phyloP scores from a whole-genome alignment of 2,797 vertebrate genomes.

The Apogon talboti region DNA sequence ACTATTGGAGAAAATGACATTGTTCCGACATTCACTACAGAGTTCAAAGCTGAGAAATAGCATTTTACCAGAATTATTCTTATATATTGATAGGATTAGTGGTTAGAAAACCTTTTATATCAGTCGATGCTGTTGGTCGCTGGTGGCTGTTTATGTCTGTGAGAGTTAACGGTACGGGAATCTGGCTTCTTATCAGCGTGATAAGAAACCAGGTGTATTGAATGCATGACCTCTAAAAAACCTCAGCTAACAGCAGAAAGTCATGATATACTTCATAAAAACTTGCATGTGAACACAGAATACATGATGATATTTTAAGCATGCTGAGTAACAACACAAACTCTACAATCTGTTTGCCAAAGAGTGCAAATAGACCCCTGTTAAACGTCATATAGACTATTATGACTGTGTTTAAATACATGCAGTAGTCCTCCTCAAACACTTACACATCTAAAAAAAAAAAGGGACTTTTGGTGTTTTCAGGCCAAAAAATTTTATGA shows the following conservation, averaged over 20 bases:
- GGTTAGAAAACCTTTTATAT: too few relatives aligned
- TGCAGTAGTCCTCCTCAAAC: not conserved
- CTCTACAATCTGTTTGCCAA: not conserved
- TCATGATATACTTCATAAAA: not conserved
- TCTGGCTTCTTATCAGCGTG: too few relatives aligned
- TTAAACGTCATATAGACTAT: constrained; percentile 1
- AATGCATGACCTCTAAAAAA: not conserved
- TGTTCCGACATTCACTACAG: too few relatives aligned
- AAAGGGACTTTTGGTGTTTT: too few relatives aligned
- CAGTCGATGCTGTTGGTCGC: too few relatives aligned
- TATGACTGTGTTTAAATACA: not conserved
- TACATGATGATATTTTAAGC: not conserved
- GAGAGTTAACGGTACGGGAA: too few relatives aligned
- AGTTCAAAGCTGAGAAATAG: too few relatives aligned
- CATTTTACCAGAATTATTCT: too few relatives aligned
- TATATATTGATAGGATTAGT: too few relatives aligned
- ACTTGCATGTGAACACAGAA: not conserved
- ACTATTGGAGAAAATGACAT: too few relatives aligned
- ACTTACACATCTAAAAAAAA: not conserved
- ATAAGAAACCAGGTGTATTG: not conserved
- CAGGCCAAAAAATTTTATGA: too few relatives aligned
- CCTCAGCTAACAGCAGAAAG: not conserved
- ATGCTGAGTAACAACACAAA: not conserved
- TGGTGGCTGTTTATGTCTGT: too few relatives aligned
- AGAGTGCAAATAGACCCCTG: not conserved